phyloP scores from a whole-genome alignment of 1,140 invertebrate species.

The Callitettix versicolor region DNA sequence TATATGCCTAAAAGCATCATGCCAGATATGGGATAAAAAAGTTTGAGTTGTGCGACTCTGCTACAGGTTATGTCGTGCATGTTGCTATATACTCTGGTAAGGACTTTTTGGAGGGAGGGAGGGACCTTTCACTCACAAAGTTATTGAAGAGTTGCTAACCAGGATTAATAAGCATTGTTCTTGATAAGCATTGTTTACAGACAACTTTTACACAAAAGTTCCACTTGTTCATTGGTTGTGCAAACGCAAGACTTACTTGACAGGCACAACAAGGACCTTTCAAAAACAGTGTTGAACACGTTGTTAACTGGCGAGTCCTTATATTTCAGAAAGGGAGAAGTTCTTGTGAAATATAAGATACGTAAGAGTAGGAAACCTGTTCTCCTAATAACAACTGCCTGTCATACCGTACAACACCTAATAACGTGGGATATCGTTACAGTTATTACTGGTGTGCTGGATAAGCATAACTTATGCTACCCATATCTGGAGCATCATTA shows the following conservation, averaged over 20 bases:
- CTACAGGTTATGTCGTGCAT: slow-evolving; percentile 5
- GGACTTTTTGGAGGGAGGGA: slow-evolving; percentile 4
- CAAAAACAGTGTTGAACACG: not conserved
- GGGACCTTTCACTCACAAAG: slow-evolving; percentile 4
- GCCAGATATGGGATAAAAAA: slow-evolving; percentile 12
- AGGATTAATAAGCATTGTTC: not conserved
- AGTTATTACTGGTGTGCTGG: too few relatives aligned
- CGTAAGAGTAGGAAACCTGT: slow-evolving; percentile 6
- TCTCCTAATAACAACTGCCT: slow-evolving; percentile 8
- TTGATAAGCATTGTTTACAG: slow-evolving; percentile 4
- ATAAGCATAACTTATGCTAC: too few relatives aligned
- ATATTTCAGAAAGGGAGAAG: slow-evolving; percentile 5
- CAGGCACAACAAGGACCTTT: slow-evolving; percentile 6
- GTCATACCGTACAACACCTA: too few relatives aligned
- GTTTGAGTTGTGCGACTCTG: slow-evolving; percentile 7
- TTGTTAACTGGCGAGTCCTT: not conserved
- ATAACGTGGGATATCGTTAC: too few relatives aligned
- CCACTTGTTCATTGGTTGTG: not conserved
- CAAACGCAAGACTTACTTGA: slow-evolving; percentile 1
- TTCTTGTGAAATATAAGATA: too few relatives aligned
- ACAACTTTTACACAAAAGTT: too few relatives aligned
- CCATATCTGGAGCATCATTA: too few relatives aligned
- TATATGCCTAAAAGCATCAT: slow-evolving; percentile 9
- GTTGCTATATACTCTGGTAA: slow-evolving; percentile 1
- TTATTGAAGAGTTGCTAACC: slow-evolving; percentile 3